phyloP scores from a whole-genome alignment of 2,888 invertebrate species.

The Sisyra terminalis region DNA sequence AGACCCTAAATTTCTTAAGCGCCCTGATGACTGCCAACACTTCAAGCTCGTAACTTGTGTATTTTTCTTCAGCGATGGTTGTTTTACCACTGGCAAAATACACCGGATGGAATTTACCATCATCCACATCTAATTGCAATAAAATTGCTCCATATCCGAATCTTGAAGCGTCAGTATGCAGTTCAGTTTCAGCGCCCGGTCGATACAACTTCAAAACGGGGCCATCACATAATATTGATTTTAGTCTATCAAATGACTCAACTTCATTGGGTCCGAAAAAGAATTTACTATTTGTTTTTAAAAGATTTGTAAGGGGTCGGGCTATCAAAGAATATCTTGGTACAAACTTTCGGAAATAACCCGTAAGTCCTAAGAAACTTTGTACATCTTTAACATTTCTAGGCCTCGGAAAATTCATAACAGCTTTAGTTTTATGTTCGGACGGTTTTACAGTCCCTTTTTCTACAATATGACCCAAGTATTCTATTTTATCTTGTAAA shows the following conservation, averaged over 20 bases:
- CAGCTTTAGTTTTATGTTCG: not conserved
- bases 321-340: not conserved
- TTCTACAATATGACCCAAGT: not conserved
- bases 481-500: not conserved
- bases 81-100: too few relatives aligned
- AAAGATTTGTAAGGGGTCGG: not conserved
- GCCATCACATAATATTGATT: not conserved
- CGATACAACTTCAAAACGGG: not conserved
- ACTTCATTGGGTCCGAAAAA: not conserved
- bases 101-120: not conserved
- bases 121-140: not conserved
- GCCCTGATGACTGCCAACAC: not conserved
- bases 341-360: not conserved
- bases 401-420: not conserved
- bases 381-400: not conserved
- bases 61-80: not conserved
- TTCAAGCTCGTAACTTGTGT: too few relatives aligned
- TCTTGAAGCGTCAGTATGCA: not conserved
- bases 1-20: not conserved
- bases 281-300: not conserved
- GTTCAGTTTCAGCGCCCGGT: constrained; percentile 1
- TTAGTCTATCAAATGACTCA: not conserved
- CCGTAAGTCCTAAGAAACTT: not conserved
- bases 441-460: not conserved
- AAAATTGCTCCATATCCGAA: not conserved